These are phyloP conservation scores for Turritopsis dohrnii DNA, from an alignment of 30 jellyfish, hydroid and myxozoan species.

Conservation along the genomic window DNA sequence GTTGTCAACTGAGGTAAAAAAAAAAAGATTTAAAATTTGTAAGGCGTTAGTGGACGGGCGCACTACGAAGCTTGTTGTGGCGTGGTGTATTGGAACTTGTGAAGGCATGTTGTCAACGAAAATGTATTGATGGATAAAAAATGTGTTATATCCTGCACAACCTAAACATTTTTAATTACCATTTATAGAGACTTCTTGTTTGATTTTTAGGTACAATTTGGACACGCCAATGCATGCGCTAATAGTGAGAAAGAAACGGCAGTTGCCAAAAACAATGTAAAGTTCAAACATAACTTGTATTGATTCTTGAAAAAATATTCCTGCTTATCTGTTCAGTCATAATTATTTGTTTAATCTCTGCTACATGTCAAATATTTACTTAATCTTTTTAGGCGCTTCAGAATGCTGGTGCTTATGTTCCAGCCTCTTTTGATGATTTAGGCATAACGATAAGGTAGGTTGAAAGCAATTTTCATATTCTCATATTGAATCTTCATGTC, in stretches of 20 bases:
- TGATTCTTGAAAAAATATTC: too few species aligned
- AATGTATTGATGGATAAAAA: background rate
- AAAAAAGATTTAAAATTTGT: background rate
- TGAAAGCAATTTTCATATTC: too few species aligned
- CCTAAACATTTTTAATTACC: too few species aligned
- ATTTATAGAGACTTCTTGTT: background rate
- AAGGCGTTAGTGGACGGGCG: slow-evolving; percentile 51
- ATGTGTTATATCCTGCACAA: too few species aligned
- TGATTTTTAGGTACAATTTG: slow-evolving; percentile 83
- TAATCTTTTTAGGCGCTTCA: slow-evolving; percentile 46
- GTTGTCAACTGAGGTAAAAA: slow-evolving; percentile 84
- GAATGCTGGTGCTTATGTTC: slow-evolving; percentile 92
- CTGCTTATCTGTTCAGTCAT: background rate
- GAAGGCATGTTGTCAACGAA: slow-evolving; percentile 82
- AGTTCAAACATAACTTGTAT: too few species aligned
- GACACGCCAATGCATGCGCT: slow-evolving; percentile 99
- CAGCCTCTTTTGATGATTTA: slow-evolving; percentile 89
- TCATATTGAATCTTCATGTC: background rate
- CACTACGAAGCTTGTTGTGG: slow-evolving; percentile 84
- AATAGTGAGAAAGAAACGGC: slow-evolving; percentile 90
- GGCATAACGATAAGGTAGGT: slow-evolving; percentile 75
- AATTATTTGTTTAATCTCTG: too few species aligned
- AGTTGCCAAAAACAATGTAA: slow-evolving; percentile 81
- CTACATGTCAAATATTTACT: too few species aligned
- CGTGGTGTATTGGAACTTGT: slow-evolving; percentile 98